Percentiles rank a stretch among this genome's conserved stretches.
Conservation (phyloP, 2,797 vertebrate genomes). For the Epinephelus malabaricus region DNA sequence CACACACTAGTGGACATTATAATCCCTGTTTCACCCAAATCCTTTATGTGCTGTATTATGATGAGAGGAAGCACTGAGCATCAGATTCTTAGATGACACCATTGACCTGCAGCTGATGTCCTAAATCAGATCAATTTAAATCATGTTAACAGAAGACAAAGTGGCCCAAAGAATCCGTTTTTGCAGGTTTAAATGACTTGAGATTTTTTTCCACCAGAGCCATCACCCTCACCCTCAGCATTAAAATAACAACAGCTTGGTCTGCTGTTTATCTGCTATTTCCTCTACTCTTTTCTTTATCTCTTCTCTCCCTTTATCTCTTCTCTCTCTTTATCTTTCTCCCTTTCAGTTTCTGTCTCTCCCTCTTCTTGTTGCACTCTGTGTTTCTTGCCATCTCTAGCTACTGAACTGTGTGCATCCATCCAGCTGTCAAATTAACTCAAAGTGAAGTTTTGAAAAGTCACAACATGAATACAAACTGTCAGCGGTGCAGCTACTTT, state of each 20-base stretch:
- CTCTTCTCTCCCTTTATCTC: neutral
- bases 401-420: neutral
- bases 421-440: slow-evolving; percentile 23
- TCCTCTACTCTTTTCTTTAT: slow-evolving; percentile 47
- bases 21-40: slow-evolving; percentile 42
- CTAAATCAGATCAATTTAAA: neutral
- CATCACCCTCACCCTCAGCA: slow-evolving; percentile 36
- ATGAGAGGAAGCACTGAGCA: slow-evolving; percentile 2
- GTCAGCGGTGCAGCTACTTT: slow-evolving; percentile 9
- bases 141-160: neutral
- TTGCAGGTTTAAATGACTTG: neutral
- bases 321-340: neutral
- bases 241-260: slow-evolving; percentile 27
- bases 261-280: slow-evolving; percentile 54
- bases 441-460: slow-evolving; percentile 5
- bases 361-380: neutral
- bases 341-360: slow-evolving; percentile 4
- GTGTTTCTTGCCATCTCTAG: neutral
- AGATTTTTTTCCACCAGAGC: neutral
- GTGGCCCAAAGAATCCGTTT: neutral
- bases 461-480: slow-evolving; percentile 17
- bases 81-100: neutral
- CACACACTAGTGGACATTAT: slow-evolving; percentile 7
- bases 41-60: neutral
- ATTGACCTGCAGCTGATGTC: slow-evolving; percentile 4